These are phyloP conservation scores for Zhengitettix transpicula DNA, from an alignment of 2,888 invertebrate genomes.

Conservation along the genomic window DNA sequence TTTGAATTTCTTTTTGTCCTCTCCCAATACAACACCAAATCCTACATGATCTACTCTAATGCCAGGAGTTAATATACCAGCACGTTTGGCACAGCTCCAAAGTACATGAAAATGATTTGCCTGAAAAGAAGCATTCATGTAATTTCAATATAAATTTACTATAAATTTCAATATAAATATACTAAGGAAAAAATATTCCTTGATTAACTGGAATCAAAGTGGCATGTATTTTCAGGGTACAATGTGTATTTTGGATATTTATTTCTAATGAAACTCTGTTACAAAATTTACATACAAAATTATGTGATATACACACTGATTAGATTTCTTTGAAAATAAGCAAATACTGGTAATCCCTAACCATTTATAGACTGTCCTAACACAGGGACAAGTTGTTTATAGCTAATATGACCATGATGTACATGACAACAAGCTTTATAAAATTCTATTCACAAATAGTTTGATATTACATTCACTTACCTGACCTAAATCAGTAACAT, in stretches of 20 bases:
- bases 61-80: conserved; percentile 50
- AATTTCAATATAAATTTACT: not conserved
- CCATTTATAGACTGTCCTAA: too few relatives aligned
- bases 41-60: conserved; percentile 77
- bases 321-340: too few relatives aligned
- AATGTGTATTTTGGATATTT: too few relatives aligned
- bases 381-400: too few relatives aligned
- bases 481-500: conserved; percentile 92
- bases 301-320: too few relatives aligned
- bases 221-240: too few relatives aligned
- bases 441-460: too few relatives aligned
- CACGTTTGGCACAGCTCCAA: conserved; percentile 60
- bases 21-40: conserved; percentile 94
- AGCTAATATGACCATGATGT: too few relatives aligned
- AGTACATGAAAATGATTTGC: conserved; percentile 54
- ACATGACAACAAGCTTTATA: too few relatives aligned
- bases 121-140: conserved; percentile 20
- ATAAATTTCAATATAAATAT: not conserved
- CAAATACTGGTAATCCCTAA: too few relatives aligned
- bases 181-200: not conserved
- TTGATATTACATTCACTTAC: conserved; percentile 19
- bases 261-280: too few relatives aligned
- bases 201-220: not conserved
- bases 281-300: too few relatives aligned
- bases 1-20: conserved; percentile 98